Conservation (phyloP, 2,888 invertebrate genomes). For the Syrphus vitripennis region DNA sequence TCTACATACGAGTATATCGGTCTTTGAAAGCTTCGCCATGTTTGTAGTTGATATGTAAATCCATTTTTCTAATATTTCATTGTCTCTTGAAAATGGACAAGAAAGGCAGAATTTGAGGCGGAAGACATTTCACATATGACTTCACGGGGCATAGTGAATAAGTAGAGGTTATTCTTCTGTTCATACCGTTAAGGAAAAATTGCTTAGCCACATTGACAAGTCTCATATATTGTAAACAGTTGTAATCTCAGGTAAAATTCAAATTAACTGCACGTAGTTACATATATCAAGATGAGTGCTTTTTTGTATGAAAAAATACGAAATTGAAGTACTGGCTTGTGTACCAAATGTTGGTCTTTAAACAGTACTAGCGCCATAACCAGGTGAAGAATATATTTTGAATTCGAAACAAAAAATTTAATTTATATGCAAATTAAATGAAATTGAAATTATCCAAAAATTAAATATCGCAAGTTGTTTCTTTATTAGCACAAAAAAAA, state of each 20-base stretch:
- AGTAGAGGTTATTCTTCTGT: too few species aligned
- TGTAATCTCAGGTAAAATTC: neutral
- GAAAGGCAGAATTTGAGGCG: too few species aligned
- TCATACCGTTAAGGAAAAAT: too few species aligned
- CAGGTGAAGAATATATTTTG: neutral
- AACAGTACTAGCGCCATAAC: neutral
- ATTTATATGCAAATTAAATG: conserved; percentile 4
- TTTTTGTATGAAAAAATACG: neutral
- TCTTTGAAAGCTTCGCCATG: too few species aligned
- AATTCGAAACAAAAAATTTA: neutral
- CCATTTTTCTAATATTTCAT: too few species aligned
- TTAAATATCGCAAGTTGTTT: conserved; percentile 69
- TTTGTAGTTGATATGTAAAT: too few species aligned
- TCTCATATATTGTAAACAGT: neutral
- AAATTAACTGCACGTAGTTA: too few species aligned
- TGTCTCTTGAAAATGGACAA: too few species aligned
- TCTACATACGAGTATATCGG: too few species aligned
- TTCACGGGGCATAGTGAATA: too few species aligned
- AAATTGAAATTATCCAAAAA: neutral
- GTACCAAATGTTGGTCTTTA: neutral
- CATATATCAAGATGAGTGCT: neutral
- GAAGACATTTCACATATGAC: too few species aligned
- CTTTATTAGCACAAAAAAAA: conserved; percentile 47
- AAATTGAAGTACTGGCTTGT: neutral
- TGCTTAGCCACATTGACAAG: neutral